Conservation (phyloP, 1,140 invertebrate species). For the Solenopsis fugax region DNA sequence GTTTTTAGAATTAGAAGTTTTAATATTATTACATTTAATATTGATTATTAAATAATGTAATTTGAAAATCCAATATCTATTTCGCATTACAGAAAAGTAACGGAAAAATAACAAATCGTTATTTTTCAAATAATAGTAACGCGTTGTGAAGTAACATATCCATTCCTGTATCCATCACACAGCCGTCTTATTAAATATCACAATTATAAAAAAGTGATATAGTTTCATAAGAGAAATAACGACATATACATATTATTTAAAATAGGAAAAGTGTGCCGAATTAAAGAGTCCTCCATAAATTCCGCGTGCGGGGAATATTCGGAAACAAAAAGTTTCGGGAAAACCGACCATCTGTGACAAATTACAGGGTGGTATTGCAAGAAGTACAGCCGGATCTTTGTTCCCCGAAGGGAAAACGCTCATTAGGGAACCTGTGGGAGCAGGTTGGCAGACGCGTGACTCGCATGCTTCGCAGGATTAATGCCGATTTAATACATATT, state of each 20-base stretch:
- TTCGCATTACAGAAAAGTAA: too few species aligned
- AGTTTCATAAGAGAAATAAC: background rate
- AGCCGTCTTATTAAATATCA: background rate
- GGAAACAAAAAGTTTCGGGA: background rate
- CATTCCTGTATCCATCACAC: background rate
- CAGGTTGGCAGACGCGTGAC: slow-evolving; percentile 22
- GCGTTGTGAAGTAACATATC: too few species aligned
- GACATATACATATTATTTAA: background rate
- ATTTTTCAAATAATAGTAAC: too few species aligned
- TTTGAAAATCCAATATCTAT: too few species aligned
- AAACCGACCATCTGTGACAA: slow-evolving; percentile 30
- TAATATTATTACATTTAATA: too few species aligned
- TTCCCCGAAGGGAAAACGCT: background rate
- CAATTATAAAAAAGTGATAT: background rate
- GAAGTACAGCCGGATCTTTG: slow-evolving; percentile 11
- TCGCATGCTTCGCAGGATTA: slow-evolving; percentile 29
- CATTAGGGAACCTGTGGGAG: background rate
- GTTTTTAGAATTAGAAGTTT: too few species aligned
- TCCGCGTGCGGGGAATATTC: background rate
- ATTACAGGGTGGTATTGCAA: slow-evolving; percentile 21
- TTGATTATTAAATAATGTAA: too few species aligned
- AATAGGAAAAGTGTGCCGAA: background rate
- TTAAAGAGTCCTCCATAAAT: background rate
- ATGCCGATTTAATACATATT: slow-evolving; percentile 42
- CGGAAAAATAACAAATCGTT: too few species aligned